phyloP scores from a whole-genome alignment of 2,797 vertebrate species.

The Hemitrygon akajei region DNA sequence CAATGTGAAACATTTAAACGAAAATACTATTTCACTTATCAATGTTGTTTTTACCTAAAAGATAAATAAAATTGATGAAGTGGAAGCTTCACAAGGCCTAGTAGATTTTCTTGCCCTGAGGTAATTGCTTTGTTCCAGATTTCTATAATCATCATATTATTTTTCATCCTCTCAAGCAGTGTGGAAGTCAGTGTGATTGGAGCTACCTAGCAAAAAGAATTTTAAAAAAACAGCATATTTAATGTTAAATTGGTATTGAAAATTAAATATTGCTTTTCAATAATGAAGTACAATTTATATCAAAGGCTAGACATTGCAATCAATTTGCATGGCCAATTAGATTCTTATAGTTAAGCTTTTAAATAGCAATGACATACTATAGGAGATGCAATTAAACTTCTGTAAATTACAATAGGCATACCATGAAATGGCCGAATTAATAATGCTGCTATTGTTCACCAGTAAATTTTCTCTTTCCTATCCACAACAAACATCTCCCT shows the following conservation, averaged over 20 bases:
- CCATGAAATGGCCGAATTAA: neutral
- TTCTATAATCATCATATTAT: slow-evolving; percentile 90
- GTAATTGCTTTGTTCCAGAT: slow-evolving; percentile 76
- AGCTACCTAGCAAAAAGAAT: slow-evolving; percentile 64
- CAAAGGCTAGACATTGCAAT: neutral
- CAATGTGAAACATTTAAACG: neutral
- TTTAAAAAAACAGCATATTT: neutral
- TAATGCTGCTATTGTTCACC: neutral
- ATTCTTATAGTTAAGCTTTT: neutral
- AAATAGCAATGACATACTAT: neutral
- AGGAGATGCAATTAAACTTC: neutral
- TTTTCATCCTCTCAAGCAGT: slow-evolving; percentile 79
- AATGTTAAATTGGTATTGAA: neutral
- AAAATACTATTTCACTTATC: neutral
- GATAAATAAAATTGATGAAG: slow-evolving; percentile 96
- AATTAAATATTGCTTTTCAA: neutral
- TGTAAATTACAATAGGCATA: neutral
- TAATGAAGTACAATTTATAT: neutral
- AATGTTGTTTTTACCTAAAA: slow-evolving; percentile 66
- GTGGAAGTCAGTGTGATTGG: slow-evolving; percentile 72
- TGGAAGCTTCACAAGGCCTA: slow-evolving; percentile 86
- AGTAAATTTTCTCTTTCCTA: neutral
- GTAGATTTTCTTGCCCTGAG: slow-evolving; percentile 66
- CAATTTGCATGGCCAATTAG: neutral
- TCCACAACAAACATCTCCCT: neutral